These are phyloP conservation scores for Alsophila aescularia DNA, from an alignment of 2,888 invertebrate genomes.

Conservation along the genomic window DNA sequence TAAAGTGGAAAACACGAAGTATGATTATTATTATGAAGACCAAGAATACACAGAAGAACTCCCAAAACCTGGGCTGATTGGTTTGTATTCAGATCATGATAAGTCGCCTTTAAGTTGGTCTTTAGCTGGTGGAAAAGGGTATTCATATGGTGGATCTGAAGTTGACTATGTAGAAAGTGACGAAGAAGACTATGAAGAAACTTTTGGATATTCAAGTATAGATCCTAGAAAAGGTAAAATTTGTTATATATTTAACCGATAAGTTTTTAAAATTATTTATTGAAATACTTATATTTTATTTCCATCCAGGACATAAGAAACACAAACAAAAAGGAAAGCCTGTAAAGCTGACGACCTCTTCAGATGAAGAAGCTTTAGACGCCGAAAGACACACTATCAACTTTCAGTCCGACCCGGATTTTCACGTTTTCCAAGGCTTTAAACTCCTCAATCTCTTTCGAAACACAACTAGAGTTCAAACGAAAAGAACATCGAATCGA, in stretches of 20 bases:
- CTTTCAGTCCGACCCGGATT: slow-evolving; percentile 71
- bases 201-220: slow-evolving; percentile 68
- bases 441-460: slow-evolving; percentile 68
- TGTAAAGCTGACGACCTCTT: slow-evolving; percentile 47
- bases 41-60: slow-evolving; percentile 64
- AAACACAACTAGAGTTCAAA: slow-evolving; percentile 54
- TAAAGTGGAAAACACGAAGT: slow-evolving; percentile 29
- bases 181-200: slow-evolving; percentile 48
- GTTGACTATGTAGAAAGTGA: slow-evolving; percentile 49
- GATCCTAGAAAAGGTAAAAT: slow-evolving; percentile 68
- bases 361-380: slow-evolving; percentile 47
- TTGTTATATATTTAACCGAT: not conserved
- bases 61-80: slow-evolving; percentile 70
- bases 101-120: slow-evolving; percentile 52
- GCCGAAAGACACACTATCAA: slow-evolving; percentile 63
- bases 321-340: slow-evolving; percentile 46
- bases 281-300: not conserved
- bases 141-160: slow-evolving; percentile 44
- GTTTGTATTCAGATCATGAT: slow-evolving; percentile 67
- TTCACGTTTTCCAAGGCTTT: slow-evolving; percentile 71
- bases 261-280: not conserved
- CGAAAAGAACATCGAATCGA: slow-evolving; percentile 51
- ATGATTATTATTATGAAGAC: slow-evolving; percentile 53
- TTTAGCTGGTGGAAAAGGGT: slow-evolving; percentile 42
- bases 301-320: slow-evolving; percentile 27